Evolutionary conservation across 2,113 vertebrate genomes (phyloP).

Genomic region (Scytalopus superciliaris): DNA sequence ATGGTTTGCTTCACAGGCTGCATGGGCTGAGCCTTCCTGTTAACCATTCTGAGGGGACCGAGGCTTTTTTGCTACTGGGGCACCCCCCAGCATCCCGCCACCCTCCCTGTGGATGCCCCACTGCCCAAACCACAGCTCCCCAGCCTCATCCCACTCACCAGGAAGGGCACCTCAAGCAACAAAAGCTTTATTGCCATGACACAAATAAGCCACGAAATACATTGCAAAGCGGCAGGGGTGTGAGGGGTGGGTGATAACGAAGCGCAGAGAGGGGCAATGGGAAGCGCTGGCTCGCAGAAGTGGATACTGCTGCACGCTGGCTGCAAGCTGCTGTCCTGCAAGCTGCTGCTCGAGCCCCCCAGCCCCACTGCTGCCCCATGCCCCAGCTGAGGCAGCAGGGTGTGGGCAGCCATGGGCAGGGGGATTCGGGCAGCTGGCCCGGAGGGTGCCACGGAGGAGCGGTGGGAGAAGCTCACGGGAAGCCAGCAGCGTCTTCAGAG

Average conservation of each 20-base stretch:
- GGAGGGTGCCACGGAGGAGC: neutral
- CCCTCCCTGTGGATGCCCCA: neutral
- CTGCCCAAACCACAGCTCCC: neutral
- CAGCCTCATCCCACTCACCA: neutral
- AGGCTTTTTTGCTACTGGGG: neutral
- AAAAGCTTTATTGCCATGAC: conserved; percentile 44
- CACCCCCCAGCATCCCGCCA: neutral
- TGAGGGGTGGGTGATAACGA: neutral
- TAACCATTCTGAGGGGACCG: neutral
- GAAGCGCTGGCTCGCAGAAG: neutral
- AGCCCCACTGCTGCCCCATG: rapidly evolving
- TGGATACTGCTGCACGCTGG: neutral
- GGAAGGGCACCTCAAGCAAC: neutral
- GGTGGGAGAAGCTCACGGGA: neutral
- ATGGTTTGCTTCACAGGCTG: neutral
- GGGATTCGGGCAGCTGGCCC: neutral
- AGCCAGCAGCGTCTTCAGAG: neutral
- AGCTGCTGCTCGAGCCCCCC: neutral
- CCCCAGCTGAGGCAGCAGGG: neutral
- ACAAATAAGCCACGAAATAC: neutral
- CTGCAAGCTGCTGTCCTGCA: neutral
- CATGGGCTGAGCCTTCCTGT: neutral
- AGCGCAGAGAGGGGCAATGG: neutral
- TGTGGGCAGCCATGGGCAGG: neutral
- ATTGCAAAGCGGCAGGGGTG: neutral